These are phyloP conservation scores for Tryphoninae sp. DNA, from an alignment of 2,888 invertebrate species.

Conservation along the genomic window DNA sequence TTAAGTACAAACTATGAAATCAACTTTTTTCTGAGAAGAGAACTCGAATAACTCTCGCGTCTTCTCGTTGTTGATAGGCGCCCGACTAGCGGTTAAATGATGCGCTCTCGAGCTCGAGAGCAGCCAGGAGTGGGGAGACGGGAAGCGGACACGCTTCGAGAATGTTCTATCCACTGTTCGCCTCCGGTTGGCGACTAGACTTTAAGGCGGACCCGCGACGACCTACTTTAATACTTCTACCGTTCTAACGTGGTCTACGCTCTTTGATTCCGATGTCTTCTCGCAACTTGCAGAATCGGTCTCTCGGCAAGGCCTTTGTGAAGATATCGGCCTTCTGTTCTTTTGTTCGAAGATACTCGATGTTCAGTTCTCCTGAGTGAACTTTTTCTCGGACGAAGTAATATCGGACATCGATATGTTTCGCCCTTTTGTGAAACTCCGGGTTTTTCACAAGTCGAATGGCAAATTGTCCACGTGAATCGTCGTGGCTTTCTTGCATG, in stretches of 20 bases:
- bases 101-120: too few species aligned
- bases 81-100: too few species aligned
- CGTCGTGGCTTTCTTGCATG: slow-evolving; percentile 24
- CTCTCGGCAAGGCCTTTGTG: neutral
- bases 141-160: too few species aligned
- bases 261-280: neutral
- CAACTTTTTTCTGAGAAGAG: too few species aligned
- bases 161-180: too few species aligned
- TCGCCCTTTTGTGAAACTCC: slow-evolving; percentile 56
- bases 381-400: slow-evolving; percentile 56
- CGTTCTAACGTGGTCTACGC: neutral
- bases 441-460: slow-evolving; percentile 53
- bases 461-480: slow-evolving; percentile 57
- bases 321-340: slow-evolving; percentile 41
- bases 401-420: slow-evolving; percentile 58
- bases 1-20: too few species aligned
- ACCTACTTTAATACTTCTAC: neutral
- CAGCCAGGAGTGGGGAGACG: too few species aligned
- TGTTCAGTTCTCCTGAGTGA: slow-evolving; percentile 28
- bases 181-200: too few species aligned
- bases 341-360: slow-evolving; percentile 48
- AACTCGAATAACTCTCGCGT: too few species aligned
- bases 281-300: neutral
- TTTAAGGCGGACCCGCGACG: too few species aligned
- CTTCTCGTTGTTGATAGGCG: too few species aligned